Percentiles rank a stretch among this genome's conserved stretches.
Conservation (phyloP, 2,797 vertebrate genomes). For the Poeciliopsis presidionis region DNA sequence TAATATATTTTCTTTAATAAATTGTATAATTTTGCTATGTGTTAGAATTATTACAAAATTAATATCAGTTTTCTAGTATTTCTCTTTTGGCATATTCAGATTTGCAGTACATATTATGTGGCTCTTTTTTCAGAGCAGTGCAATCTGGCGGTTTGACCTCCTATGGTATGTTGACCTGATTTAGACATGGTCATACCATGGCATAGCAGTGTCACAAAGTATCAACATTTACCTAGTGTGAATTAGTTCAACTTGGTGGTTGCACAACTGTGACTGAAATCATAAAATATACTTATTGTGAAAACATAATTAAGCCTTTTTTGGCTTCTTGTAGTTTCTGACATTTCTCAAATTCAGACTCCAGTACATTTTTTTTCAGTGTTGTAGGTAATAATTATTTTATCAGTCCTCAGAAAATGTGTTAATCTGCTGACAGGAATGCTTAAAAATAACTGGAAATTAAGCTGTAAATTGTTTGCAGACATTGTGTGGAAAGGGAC, state of each 20-base stretch:
- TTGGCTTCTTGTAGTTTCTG: not conserved
- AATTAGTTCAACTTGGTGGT: slow-evolving; percentile 19
- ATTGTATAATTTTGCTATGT: not conserved
- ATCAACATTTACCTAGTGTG: slow-evolving; percentile 11
- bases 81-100: not conserved
- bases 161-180: slow-evolving; percentile 44
- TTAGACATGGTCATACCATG: slow-evolving; percentile 6
- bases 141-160: slow-evolving; percentile 27
- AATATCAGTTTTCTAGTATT: not conserved
- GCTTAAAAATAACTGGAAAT: not conserved
- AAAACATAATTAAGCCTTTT: not conserved
- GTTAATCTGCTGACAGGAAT: not conserved
- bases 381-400: not conserved
- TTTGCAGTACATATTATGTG: not conserved
- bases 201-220: slow-evolving; percentile 15
- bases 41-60: not conserved
- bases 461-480: slow-evolving; percentile 4
- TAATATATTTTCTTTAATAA: not conserved
- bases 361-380: not conserved
- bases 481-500: slow-evolving; percentile 23
- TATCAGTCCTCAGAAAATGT: not conserved
- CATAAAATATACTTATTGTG: slow-evolving; percentile 36
- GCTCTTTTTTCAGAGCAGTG: not conserved
- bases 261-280: slow-evolving; percentile 17
- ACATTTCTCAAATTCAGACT: not conserved